phyloP scores from a whole-genome alignment of 2,113 vertebrate genomes.

The Channa maculata region DNA sequence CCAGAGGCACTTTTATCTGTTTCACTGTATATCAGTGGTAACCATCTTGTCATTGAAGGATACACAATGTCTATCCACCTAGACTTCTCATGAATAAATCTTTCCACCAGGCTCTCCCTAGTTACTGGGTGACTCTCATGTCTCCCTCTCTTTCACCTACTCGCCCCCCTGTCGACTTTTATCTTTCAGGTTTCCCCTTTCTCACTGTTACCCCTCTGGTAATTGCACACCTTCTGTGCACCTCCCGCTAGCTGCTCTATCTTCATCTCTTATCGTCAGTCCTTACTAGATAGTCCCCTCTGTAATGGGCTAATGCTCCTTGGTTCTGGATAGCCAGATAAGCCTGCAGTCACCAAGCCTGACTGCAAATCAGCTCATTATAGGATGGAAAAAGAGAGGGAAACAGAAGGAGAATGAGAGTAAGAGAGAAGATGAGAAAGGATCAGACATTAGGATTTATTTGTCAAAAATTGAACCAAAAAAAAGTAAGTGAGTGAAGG shows the following conservation, averaged over 20 bases:
- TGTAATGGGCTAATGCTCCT: constrained; percentile 62
- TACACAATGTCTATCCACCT: constrained; percentile 28
- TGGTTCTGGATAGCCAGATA: constrained; percentile 56
- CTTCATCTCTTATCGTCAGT: constrained; percentile 52
- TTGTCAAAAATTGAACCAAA: constrained; percentile 14
- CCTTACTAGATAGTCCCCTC: constrained; percentile 55
- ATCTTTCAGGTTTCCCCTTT: constrained; percentile 56
- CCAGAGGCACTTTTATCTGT: constrained; percentile 37
- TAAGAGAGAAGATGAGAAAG: not conserved
- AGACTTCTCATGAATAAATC: constrained; percentile 68
- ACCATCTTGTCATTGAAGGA: constrained; percentile 65
- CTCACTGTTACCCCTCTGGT: constrained; percentile 38
- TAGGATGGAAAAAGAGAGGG: constrained; percentile 2
- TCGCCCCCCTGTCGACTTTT: constrained; percentile 40
- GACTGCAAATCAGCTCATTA: constrained; percentile 61
- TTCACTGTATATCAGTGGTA: constrained; percentile 31
- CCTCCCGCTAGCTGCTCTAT: constrained; percentile 65
- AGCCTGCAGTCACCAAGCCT: constrained; percentile 46
- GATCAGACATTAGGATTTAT: constrained; percentile 29
- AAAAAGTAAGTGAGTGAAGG: not conserved
- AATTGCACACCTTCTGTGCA: constrained; percentile 66
- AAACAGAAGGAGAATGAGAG: not conserved
- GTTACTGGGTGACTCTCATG: constrained; percentile 10
- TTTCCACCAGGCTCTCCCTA: constrained; percentile 17
- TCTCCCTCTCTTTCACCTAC: constrained; percentile 47